These are phyloP conservation scores for Tortricodes alternella DNA, from an alignment of 2,888 invertebrate genomes.

Conservation along the genomic window DNA sequence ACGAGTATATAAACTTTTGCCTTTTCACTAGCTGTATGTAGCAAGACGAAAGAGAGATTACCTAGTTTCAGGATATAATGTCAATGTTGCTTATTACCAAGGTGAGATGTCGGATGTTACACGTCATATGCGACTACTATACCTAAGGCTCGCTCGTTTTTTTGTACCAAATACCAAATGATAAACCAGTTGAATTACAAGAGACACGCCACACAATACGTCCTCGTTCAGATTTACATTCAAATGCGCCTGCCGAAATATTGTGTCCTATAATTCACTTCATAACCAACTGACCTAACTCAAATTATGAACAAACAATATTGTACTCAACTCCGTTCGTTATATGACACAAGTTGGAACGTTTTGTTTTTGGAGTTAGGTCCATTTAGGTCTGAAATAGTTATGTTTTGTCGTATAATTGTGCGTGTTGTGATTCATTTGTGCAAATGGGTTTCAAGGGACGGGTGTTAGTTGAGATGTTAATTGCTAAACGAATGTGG, in stretches of 20 bases:
- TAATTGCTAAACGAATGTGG: slow-evolving; percentile 2
- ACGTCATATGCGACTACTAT: not conserved
- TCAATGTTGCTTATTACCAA: no score
- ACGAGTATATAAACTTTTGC: no score
- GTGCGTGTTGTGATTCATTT: slow-evolving; percentile 21
- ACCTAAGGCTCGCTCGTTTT: not conserved
- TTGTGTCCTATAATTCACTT: slow-evolving; percentile 36
- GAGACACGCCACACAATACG: slow-evolving; percentile 39
- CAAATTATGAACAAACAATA: not conserved
- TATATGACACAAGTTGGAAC: not conserved
- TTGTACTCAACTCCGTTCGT: not conserved
- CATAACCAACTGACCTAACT: not conserved
- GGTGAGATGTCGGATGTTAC: no score
- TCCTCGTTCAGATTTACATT: slow-evolving; percentile 55
- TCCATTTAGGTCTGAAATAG: not conserved
- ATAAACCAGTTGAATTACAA: slow-evolving; percentile 35
- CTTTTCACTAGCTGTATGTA: no score
- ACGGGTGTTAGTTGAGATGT: slow-evolving; percentile 1
- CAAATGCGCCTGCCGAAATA: slow-evolving; percentile 52
- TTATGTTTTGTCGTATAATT: slow-evolving; percentile 42
- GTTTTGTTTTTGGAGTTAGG: not conserved
- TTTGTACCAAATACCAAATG: slow-evolving; percentile 19
- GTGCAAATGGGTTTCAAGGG: not conserved
- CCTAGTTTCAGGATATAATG: no score
- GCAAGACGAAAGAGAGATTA: no score